phyloP scores from a whole-genome alignment of 2,797 vertebrate genomes.

The Thripadectes ignobilis region DNA sequence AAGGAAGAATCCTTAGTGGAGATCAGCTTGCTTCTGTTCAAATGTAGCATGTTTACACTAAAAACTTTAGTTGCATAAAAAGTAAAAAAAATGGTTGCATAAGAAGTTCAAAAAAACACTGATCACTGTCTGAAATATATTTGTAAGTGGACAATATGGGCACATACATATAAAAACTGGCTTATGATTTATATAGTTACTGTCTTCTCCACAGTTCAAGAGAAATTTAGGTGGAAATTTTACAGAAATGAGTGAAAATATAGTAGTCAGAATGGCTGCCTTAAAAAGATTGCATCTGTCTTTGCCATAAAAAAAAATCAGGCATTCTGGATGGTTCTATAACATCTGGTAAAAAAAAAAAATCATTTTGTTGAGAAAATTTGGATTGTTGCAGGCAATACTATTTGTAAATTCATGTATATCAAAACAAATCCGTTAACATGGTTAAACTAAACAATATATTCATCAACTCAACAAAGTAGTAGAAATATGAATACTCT shows the following conservation, averaged over 20 bases:
- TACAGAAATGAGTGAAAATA: neutral
- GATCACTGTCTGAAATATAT: neutral
- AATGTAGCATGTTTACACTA: neutral
- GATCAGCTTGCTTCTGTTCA: neutral
- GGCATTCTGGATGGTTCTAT: neutral
- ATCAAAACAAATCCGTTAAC: neutral
- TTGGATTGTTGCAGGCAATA: neutral
- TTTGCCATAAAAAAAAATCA: neutral
- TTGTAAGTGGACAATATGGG: neutral
- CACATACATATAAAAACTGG: neutral
- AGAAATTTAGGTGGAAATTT: neutral
- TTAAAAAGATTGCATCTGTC: neutral
- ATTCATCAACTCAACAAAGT: neutral
- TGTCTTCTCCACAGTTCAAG: neutral
- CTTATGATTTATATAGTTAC: neutral
- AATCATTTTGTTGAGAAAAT: neutral
- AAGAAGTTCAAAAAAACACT: no score
- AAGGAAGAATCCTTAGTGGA: neutral
- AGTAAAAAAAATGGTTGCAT: neutral
- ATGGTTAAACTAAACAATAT: neutral
- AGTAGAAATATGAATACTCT: neutral
- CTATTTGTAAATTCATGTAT: neutral
- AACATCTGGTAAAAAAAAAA: rapidly evolving
- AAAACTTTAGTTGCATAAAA: neutral
- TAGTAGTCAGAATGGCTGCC: neutral